These are phyloP conservation scores for Bellardia bayeri DNA, from an alignment of 2,888 invertebrate species.

Conservation along the genomic window DNA sequence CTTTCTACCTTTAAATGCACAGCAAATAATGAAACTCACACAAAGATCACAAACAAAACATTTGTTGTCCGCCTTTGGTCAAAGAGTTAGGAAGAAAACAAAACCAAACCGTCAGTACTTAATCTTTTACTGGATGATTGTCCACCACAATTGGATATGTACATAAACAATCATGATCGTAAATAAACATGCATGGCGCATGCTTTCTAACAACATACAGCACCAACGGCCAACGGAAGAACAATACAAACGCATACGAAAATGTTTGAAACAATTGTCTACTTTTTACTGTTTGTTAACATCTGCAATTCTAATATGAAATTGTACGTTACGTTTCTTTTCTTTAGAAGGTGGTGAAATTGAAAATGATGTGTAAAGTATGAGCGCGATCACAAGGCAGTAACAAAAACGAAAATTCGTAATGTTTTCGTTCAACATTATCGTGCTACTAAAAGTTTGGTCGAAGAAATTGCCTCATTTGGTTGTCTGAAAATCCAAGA, in stretches of 20 bases:
- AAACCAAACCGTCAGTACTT: slow-evolving; percentile 65
- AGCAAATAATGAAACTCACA: slow-evolving; percentile 2
- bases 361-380: not conserved
- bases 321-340: not conserved
- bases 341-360: slow-evolving; percentile 7
- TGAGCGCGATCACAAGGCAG: not conserved
- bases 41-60: slow-evolving; percentile 63
- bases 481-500: too few relatives aligned
- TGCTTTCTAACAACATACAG: slow-evolving; percentile 57
- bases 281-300: slow-evolving; percentile 8
- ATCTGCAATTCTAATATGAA: slow-evolving; percentile 24
- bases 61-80: slow-evolving; percentile 66
- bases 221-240: not conserved
- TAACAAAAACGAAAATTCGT: too few relatives aligned
- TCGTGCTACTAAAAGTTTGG: too few relatives aligned
- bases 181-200: slow-evolving; percentile 66
- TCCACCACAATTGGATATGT: slow-evolving; percentile 65
- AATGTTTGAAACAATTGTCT: slow-evolving; percentile 52
- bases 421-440: too few relatives aligned
- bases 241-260: slow-evolving; percentile 43
- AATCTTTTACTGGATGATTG: slow-evolving; percentile 67
- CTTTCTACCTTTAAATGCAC: not conserved
- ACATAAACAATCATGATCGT: slow-evolving; percentile 66
- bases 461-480: too few relatives aligned
- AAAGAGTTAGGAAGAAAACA: slow-evolving; percentile 20